Evolutionary conservation across 2,113 vertebrate species (phyloP).

Genomic region (Archilochus colubris): DNA sequence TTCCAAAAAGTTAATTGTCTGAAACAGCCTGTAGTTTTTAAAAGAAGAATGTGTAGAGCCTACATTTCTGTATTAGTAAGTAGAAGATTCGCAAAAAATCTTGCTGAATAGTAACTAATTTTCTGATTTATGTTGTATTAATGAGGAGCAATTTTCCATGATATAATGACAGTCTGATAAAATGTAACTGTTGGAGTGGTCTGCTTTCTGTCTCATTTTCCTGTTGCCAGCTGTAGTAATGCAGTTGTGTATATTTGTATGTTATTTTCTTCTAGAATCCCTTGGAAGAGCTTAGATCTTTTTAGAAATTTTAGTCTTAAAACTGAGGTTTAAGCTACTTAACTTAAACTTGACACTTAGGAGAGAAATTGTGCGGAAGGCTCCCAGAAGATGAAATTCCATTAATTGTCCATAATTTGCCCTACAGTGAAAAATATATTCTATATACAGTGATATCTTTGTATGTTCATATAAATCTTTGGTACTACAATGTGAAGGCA

Average conservation of each 20-base stretch:
- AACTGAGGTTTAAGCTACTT: not conserved
- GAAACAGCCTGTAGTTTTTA: not conserved
- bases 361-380: not conserved
- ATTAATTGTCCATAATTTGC: not conserved
- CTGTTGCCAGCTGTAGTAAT: not conserved
- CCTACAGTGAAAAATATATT: not conserved
- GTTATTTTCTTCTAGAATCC: not conserved
- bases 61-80: not conserved
- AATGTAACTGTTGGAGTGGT: not conserved
- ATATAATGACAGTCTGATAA: not conserved
- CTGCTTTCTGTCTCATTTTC: not conserved
- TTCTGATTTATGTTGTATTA: not conserved
- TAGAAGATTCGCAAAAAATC: not conserved
- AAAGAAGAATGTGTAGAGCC: not conserved
- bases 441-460: not conserved
- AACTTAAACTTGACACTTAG: not conserved
- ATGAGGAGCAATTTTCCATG: not conserved
- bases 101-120: not conserved
- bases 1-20: not conserved
- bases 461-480: not conserved
- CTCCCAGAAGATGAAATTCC: not conserved
- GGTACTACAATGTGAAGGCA: not conserved
- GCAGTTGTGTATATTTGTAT: accelerated
- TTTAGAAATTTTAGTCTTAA: not conserved
- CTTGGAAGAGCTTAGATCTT: not conserved